Base-by-base conservation (phyloP, 2,888 invertebrate species). In the Hirtodrosophila alboralis region DNA sequence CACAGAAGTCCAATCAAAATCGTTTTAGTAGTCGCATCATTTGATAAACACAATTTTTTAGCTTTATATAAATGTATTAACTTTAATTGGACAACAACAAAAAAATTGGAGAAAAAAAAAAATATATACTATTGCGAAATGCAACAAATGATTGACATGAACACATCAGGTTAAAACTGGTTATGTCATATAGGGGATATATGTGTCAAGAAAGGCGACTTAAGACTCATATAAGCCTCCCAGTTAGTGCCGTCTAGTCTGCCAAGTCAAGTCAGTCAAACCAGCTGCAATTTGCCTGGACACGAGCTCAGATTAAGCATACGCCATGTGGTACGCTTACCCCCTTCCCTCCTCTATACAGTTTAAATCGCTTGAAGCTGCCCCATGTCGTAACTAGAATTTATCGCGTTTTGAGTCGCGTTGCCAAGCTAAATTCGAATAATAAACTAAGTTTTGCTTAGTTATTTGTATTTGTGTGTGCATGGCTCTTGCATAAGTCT, bases 381-480 rank as follows among this genome's bases (percentile, higher is more conserved):
- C 61, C 78, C 64, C 67, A 68, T 75, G 75, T 53, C 63, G 66
- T 58, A 78, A 75, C 79, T 77, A 79, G 78, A 79, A 79, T 79
- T 79, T 78, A 79, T 79, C 78, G 65, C 59, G 48, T 53, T 62
- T 48, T 70, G 52, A 60, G 53, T 51, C 52, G 45, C 38, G 70
- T 59, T 71, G 64, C 60, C 64, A 61, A 63, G 65, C 57, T 44
- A 28, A 36, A 37, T 53, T 41, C 44, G 59, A 36, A 48, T 28
- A 14, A 52, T 53, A n/a, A n/a, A 49, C 45, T 58, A 9, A 23
- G 36, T 49, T 43, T 63, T 38, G 23, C 36, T 51, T 13, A 16
- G 40, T 40, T 49, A 14, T 30, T n/a, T n/a, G 26, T 36, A 9
- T 44, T 3, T 23, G 13, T 49, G 23, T 49, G 6, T 30, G 30